Base-by-base conservation (phyloP, 1,140 invertebrate species). In the Rhyzopertha dominica region DNA sequence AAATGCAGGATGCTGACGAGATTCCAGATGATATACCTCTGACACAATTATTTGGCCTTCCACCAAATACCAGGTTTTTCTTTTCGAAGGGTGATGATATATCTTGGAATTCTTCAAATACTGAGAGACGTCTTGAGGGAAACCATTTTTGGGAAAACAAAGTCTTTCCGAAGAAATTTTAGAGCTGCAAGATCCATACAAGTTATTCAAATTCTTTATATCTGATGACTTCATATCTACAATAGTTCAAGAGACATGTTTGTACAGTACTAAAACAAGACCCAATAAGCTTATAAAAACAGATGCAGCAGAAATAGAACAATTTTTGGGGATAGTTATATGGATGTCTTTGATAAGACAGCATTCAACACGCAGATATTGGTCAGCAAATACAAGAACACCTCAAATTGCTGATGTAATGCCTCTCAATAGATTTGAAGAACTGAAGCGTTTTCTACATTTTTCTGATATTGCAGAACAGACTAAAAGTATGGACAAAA, bases 101-200 rank as follows among this genome's bases (percentile, higher is more conserved):
- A 42, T 32, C 26, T 24, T 43, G 41, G 29, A 43, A 43, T 34
- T 30, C 18, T 18, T 36, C 7, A 32, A 16, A 26, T 9, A 36
- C 31, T 16, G 12, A 44, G 24, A 26, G 42, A 17, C 17, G 22
- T 36, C 5, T 4, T 20, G 8, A 5, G 8, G 14, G 9, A n/a
- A 17, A 17, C 52, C 63, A 61, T 59, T 61, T 64, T 60, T 48
- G 61, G 54, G 63, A 63, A 52, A 55, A 63, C 63, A 58, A 64
- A 57, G 58, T 60, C 26, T 46, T 40, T 19, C 43, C 37, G 43
- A 28, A 29, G 12, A 31, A 20, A 39, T 46, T 7, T 31, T 31
- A 28, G 9, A 42, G 38, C 25, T 37, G 26, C 29, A 43, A 34
- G 37, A 22, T 32, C 38, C 52, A 20, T 36, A 40, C 29, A 49